Base-by-base conservation (phyloP, 2,797 vertebrate genomes). In the Chelidonichthys spinosus region DNA sequence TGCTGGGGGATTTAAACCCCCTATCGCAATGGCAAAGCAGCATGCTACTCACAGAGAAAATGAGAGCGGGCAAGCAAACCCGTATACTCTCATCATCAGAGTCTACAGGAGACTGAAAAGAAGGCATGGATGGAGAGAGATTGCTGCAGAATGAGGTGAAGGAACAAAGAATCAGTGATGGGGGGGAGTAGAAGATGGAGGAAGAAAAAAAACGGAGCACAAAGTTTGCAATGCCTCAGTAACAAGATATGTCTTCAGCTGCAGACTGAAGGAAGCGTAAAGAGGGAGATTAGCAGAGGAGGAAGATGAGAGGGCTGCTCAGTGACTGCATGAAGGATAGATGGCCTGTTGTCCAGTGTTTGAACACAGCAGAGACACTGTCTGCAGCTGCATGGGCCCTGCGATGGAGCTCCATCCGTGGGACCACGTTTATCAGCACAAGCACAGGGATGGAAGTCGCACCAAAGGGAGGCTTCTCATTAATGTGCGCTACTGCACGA, bases 311-410 rank as follows among this genome's bases (percentile, higher is more conserved):
- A 61, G 52, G 70, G 62, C 47, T 64, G 58, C 62, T 81, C 63
- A 70, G 70, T 70, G 39, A 43, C 74, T 70, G 74, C 56, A 75
- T 55, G 62, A 67, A 39, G 74, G 74, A 93, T 83, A 92, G 90
- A 90, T 84, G 78, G 80, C n/a, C 77, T 77, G 84, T 91, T 92
- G 91, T 93, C 83, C 69, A 54, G 65, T 46, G 54, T 82, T 75
- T 50, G 78, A 77, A 83, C 78, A 92, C 90, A 92, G 90, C 80
- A 63, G 74, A 76, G 87, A 66, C 84, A 73, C 83, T 92, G 89
- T 93, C 81, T 83, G 90, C 92, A 92, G 90, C 92, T 93, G 92
- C 87, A 83, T 66, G 76, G 82, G 58, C 78, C 78, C 78, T 35
- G 79, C 84, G 81, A 72, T 13, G 35, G 78, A 85, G 85, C 87